These are phyloP conservation scores for Chrysolina haemoptera DNA, from an alignment of 2,888 invertebrate genomes.

Conservation along the genomic window DNA sequence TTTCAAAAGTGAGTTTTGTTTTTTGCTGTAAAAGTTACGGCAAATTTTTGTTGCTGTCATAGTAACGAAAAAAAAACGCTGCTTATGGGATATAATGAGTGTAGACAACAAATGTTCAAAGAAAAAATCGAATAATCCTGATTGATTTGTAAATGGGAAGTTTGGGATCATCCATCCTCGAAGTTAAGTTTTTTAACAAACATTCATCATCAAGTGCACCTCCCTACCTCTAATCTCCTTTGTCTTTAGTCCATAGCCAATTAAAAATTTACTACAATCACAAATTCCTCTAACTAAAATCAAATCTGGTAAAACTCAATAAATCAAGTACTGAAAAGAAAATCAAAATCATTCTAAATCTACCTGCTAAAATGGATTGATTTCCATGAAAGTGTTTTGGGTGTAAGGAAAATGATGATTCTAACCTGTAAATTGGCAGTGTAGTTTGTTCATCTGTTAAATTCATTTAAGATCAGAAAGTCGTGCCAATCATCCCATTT, in stretches of 20 bases:
- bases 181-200: constrained; percentile 39
- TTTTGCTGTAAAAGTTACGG: too few species aligned
- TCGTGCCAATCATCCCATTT: constrained; percentile 6
- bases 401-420: not conserved
- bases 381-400: constrained; percentile 20
- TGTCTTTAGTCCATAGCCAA: constrained; percentile 3
- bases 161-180: constrained; percentile 5
- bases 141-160: not conserved
- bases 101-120: too few species aligned
- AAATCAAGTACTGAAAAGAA: constrained; percentile 29
- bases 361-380: not conserved
- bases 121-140: too few species aligned
- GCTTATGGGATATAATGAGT: too few species aligned
- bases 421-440: constrained; percentile 25
- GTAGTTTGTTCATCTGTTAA: constrained; percentile 10
- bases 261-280: constrained; percentile 31
- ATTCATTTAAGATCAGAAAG: not conserved
- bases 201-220: constrained; percentile 29
- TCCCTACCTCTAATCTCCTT: not conserved
- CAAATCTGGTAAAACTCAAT: constrained; percentile 25
- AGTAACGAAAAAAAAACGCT: too few species aligned
- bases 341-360: constrained; percentile 19
- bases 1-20: too few species aligned
- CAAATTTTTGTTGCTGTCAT: too few species aligned
- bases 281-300: constrained; percentile 38